Evolutionary conservation across 2,797 vertebrate species (phyloP), one percentile per base, ranked within the genome.

Genomic region (Girardinus metallicus): DNA sequence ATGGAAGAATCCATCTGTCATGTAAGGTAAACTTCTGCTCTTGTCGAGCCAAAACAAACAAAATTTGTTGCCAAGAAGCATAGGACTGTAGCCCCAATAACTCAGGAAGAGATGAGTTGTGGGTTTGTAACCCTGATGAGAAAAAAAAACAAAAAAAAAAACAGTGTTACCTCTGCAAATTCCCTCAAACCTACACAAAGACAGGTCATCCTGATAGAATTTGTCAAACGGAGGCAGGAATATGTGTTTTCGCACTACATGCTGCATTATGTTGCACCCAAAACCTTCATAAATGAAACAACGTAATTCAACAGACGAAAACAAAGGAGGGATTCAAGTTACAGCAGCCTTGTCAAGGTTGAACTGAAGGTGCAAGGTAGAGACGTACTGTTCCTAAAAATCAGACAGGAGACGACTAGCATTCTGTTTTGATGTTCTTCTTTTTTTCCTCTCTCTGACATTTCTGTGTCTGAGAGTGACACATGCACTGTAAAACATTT

Each of bases 271-370:
- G 82, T 84, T 84, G 78, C 82, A 80, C 81, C 80, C 79, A 83
- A 79, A 71, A 87, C 89, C 80, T 75, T 88, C 75, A 85, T 82
- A 86, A 90, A 91, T 87, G 77, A 88, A 82, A 80, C 79, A 73
- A 84, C 83, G 8, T 76, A 57, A 84, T 79, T 86, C 78, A 80
- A 72, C 62, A 74, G 80, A 88, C 79, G 73, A 36, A 75, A 43
- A 77, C 29, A 44, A 49, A 75, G 73, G 36, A 84, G 76, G 74
- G 47, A 70, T 74, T 53, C 26, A 64, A 82, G 26, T 81, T 76
- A 74, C 81, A 85, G 85, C 70, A 79, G 86, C 39, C 81, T 78
- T 80, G 83, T 89, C 83, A 84, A 87, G 71, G 88, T 87, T 88
- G 85, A 92, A 91, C 70, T 87, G 82, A 39, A 86, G 83, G 78